A percentile compares a stretch with the other conserved stretches of the same genome.
phyloP scores from a whole-genome alignment of 2,888 invertebrate genomes.

The Coelinius sp. region DNA sequence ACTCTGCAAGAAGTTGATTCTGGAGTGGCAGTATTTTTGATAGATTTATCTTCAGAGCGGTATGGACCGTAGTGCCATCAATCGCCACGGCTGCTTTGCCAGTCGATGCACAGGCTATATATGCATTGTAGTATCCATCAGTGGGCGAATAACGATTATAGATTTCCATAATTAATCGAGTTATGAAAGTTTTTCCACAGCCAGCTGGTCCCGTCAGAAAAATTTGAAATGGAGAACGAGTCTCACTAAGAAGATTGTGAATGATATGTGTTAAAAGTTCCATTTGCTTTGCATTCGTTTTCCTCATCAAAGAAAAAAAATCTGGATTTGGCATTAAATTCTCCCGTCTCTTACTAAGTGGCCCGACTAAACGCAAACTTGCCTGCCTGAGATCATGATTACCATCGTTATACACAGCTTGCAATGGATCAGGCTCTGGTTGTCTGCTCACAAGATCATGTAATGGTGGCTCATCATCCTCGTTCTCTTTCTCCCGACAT shows the following conservation, averaged over 20 bases:
- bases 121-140: too few relatives aligned
- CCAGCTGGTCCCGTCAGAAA: too few relatives aligned
- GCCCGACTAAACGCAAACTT: conserved; percentile 45
- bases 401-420: conserved; percentile 44
- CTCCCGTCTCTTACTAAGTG: conserved; percentile 51
- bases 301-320: conserved; percentile 47
- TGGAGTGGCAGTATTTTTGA: too few relatives aligned
- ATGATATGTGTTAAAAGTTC: conserved; percentile 45
- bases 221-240: too few relatives aligned
- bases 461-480: conserved; percentile 28
- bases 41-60: too few relatives aligned
- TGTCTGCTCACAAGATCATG: not conserved
- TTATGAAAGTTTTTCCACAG: conserved; percentile 18
- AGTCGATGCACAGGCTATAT: too few relatives aligned
- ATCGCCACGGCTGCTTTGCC: too few relatives aligned
- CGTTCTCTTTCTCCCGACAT: not conserved
- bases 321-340: conserved; percentile 49
- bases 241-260: conserved; percentile 51
- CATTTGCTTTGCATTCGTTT: conserved; percentile 47
- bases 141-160: conserved; percentile 63
- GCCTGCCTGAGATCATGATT: conserved; percentile 48
- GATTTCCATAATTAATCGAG: conserved; percentile 64
- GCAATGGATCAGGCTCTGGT: conserved; percentile 31
- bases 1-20: too few relatives aligned
- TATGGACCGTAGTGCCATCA: too few relatives aligned